phyloP scores from a whole-genome alignment of 2,888 invertebrate species.

The Stenchaetothrips biformis region DNA sequence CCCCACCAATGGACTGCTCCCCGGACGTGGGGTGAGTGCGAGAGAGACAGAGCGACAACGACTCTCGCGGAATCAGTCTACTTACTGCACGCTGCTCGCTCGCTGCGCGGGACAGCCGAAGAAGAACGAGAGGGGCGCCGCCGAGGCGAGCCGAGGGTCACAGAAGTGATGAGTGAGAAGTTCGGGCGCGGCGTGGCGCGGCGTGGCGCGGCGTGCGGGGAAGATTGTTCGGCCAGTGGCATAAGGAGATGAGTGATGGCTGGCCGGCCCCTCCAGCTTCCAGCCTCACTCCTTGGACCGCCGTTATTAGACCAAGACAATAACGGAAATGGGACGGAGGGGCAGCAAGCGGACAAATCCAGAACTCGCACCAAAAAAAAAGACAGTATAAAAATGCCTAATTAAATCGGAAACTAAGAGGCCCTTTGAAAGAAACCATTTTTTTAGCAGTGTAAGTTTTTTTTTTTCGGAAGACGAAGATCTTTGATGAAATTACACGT shows the following conservation, averaged over 20 bases:
- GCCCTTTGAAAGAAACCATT: no score
- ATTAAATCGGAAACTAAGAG: no score
- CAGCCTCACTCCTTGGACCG: not conserved
- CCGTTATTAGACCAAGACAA: conserved; percentile 1
- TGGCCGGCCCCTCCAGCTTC: not conserved
- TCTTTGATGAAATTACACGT: no score
- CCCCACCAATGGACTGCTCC: no score
- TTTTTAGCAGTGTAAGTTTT: no score
- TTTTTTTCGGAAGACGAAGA: no score
- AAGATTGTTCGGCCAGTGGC: not conserved
- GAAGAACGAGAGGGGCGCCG: not conserved
- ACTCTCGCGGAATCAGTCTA: no score
- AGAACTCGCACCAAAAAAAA: no score
- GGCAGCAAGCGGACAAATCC: not conserved
- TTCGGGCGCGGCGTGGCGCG: not conserved
- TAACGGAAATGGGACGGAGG: not conserved
- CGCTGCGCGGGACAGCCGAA: not conserved
- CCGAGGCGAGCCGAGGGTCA: conserved; percentile 4
- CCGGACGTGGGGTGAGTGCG: no score
- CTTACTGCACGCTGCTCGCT: no score
- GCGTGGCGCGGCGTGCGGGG: not conserved
- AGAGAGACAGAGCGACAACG: no score
- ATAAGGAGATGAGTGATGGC: conserved; percentile 21
- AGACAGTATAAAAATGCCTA: no score
- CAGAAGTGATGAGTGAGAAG: conserved; percentile 7